Conservation (phyloP, 2,797 vertebrate species). For the Garrulus glandarius region DNA sequence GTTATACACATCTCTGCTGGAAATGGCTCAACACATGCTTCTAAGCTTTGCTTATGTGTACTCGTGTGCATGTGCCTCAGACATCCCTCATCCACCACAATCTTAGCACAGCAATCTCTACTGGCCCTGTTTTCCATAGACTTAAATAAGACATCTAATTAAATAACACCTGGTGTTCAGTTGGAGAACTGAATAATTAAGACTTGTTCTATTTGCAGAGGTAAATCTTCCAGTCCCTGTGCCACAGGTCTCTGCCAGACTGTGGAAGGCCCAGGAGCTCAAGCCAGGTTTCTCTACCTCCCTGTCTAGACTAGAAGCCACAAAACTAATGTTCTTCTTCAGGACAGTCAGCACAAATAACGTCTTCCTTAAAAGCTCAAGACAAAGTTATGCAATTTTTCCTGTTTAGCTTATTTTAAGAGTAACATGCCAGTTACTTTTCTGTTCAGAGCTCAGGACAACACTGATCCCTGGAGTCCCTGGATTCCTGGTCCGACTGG, state of each 20-base stretch:
- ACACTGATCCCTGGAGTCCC: not conserved
- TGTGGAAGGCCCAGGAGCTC: not conserved
- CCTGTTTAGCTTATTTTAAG: conserved; percentile 13
- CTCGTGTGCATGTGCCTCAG: accelerated
- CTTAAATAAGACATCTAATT: not conserved
- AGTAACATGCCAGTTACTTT: not conserved
- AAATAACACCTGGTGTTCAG: not conserved
- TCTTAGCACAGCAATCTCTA: not conserved
- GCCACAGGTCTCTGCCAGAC: not conserved
- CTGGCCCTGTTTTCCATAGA: not conserved
- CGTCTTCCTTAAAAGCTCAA: conserved; percentile 1
- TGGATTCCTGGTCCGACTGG: not conserved
- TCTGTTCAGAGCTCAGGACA: not conserved
- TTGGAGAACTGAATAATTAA: not conserved
- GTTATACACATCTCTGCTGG: not conserved
- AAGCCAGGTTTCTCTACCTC: conserved; percentile 33
- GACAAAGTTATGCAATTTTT: conserved; percentile 34
- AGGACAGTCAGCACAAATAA: conserved; percentile 14
- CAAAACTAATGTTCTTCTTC: not conserved
- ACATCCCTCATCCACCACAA: not conserved
- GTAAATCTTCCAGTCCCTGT: not conserved
- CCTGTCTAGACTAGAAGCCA: conserved; percentile 43
- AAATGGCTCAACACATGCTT: not conserved
- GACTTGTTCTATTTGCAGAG: not conserved
- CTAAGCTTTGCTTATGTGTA: not conserved